Conservation (phyloP, 2,888 invertebrate species). For the Strigamia crassipes region DNA sequence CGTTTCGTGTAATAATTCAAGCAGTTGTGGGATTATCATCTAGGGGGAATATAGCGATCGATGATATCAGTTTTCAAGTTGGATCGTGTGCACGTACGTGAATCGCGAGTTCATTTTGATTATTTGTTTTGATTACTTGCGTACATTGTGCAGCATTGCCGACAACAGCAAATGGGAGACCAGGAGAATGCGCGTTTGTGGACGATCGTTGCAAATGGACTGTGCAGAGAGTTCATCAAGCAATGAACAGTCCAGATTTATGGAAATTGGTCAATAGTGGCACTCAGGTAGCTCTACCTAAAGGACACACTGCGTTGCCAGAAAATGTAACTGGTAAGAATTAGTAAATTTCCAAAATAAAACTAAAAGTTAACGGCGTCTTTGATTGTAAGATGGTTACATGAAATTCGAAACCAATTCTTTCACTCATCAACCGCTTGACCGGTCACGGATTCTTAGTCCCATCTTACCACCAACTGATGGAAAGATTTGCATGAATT, state of each 20-base stretch:
- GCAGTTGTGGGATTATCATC: constrained; percentile 65
- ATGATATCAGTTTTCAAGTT: constrained; percentile 64
- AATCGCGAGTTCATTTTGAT: neutral
- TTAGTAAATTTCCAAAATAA: neutral
- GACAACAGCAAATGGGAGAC: neutral
- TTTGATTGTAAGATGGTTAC: constrained; percentile 48
- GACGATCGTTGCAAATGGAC: constrained; percentile 67
- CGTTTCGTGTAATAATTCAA: constrained; percentile 62
- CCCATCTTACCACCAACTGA: constrained; percentile 46
- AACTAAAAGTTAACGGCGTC: neutral
- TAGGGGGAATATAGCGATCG: constrained; percentile 66
- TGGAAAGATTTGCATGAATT: constrained; percentile 47
- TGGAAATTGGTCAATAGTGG: constrained; percentile 47
- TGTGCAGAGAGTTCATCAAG: constrained; percentile 47
- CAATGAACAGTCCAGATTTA: constrained; percentile 48
- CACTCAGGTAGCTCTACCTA: constrained; percentile 25
- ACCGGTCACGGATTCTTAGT: constrained; percentile 60
- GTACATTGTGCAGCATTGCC: constrained; percentile 58
- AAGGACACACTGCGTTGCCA: constrained; percentile 49
- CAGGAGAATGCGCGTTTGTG: constrained; percentile 66
- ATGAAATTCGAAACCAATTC: constrained; percentile 50
- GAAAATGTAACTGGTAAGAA: constrained; percentile 45
- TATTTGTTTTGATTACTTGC: neutral
- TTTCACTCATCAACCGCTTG: constrained; percentile 53
- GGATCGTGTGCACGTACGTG: constrained; percentile 64